These are phyloP conservation scores for Caenorhabditis sulstoni DNA, from an alignment of 2,888 invertebrate species.

Conservation along the genomic window DNA sequence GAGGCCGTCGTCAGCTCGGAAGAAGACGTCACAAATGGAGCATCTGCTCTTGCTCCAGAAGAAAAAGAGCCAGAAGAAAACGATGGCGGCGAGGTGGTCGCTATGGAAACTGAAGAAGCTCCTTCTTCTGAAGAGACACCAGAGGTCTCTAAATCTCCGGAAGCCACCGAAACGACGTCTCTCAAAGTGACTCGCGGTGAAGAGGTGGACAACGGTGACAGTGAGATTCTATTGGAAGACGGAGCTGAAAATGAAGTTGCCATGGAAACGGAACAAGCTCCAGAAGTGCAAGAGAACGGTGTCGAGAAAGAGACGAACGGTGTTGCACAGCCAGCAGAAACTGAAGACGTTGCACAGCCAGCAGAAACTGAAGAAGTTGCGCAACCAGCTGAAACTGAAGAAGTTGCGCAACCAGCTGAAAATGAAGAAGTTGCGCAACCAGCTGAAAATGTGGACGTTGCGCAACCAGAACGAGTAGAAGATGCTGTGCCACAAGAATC, in stretches of 20 bases:
- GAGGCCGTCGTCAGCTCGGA: slow-evolving; percentile 15
- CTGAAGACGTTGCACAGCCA: slow-evolving; percentile 1
- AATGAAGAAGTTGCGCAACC: no score
- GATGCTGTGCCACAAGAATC: no score
- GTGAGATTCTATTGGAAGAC: slow-evolving; percentile 6
- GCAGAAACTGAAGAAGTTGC: no score
- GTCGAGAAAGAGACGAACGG: not conserved
- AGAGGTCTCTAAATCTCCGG: slow-evolving; percentile 1
- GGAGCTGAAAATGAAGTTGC: not conserved
- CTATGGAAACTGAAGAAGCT: slow-evolving; percentile 8
- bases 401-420: no score
- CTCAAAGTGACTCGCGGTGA: not conserved
- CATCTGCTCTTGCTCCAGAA: not conserved
- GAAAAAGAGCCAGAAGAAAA: slow-evolving; percentile 3
- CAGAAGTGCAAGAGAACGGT: no score
- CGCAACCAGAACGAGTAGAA: no score
- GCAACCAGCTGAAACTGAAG: no score
- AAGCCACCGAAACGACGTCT: not conserved
- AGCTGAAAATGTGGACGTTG: no score
- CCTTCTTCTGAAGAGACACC: not conserved
- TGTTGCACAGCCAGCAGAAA: no score
- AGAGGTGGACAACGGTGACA: no score
- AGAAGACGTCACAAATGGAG: slow-evolving; percentile 1
- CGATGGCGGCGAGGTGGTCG: slow-evolving; percentile 4
- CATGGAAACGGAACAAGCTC: no score